Evolutionary conservation across 2,113 vertebrate species (phyloP).

Genomic region (Tychaedon coryphoeus): DNA sequence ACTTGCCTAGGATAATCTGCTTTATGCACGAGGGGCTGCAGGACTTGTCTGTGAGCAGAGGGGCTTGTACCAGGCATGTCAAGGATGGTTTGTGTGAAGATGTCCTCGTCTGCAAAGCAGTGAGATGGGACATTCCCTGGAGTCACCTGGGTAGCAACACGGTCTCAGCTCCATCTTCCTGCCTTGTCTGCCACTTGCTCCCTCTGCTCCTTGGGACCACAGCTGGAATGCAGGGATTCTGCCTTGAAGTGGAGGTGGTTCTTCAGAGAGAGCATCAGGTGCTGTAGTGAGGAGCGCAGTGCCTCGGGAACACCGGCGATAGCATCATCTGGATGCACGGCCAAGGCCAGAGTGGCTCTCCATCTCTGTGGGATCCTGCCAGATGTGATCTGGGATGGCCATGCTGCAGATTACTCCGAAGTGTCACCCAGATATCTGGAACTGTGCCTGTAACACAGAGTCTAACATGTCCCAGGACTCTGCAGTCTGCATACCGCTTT

Average conservation of each 20-base stretch:
- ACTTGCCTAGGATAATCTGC: not conserved
- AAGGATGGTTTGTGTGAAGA: not conserved
- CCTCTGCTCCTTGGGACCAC: not conserved
- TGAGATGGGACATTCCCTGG: not conserved
- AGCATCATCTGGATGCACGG: rapidly evolving
- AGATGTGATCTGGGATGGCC: not conserved
- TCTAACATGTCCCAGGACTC: not conserved
- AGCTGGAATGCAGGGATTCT: not conserved
- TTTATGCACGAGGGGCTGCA: not conserved
- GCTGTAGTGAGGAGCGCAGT: not conserved
- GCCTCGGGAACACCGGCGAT: rapidly evolving
- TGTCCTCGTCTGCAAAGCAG: not conserved
- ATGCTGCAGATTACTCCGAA: not conserved
- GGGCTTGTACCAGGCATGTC: not conserved
- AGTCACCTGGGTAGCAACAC: not conserved
- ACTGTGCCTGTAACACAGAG: not conserved
- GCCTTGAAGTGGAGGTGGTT: not conserved
- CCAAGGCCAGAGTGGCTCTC: not conserved
- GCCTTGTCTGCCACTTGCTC: not conserved
- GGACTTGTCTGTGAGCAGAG: not conserved
- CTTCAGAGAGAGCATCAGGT: not conserved
- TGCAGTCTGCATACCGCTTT: not conserved
- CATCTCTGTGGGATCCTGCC: not conserved
- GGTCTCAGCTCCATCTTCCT: not conserved
- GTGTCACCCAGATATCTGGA: not conserved